Base-by-base conservation (phyloP, 1,140 invertebrate genomes). In the Cyclargus thomasi region DNA sequence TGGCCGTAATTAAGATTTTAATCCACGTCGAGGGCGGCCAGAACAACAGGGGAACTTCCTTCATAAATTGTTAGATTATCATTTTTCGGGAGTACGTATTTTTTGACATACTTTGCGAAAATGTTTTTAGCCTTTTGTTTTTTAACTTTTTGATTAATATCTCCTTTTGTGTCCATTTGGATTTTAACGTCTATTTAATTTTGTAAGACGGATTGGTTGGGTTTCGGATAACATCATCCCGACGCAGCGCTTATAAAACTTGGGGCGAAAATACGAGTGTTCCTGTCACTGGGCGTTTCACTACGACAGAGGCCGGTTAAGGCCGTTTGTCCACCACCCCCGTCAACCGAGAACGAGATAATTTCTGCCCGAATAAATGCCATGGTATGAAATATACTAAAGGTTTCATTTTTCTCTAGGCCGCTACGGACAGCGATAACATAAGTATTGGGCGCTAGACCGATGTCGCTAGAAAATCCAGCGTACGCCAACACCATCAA, bases 1-100 rank as follows among this genome's bases (percentile, higher is more conserved):
- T 74, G 76, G 69, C 68, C 75, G 79, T 83, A 85, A 88, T 88
- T 85, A 88, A 88, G 84, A 88, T 86, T 86, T 82, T 83, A 85
- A 86, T 88, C 82, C 79, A 70, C 76, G 70, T 73, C 69, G 76
- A 79, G 74, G 71, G 76, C 70, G 74, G 72, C 69, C 75, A 80
- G 78, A 74, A 77, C 77, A 76, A 77, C 77, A 76, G 80, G 70
- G 63, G 77, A 86, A 85, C 75, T 85, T 88, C 81, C 59, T 70
- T 70, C 81, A 82, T 86, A 85, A 88, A 86, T 86, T 74, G 74
- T 74, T 55, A 82, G 82, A 80, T 85, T 80, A 83, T 83, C 81
- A 76, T 81, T 80, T 83, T 81, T 75, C 73, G 76, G 70, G 67
- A 74, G 20, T 62, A 63, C 57, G 23, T 73, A 47, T 68, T 69